Evolutionary conservation across 2,797 vertebrate species (phyloP).

Genomic region (Helarctos malayanus): DNA sequence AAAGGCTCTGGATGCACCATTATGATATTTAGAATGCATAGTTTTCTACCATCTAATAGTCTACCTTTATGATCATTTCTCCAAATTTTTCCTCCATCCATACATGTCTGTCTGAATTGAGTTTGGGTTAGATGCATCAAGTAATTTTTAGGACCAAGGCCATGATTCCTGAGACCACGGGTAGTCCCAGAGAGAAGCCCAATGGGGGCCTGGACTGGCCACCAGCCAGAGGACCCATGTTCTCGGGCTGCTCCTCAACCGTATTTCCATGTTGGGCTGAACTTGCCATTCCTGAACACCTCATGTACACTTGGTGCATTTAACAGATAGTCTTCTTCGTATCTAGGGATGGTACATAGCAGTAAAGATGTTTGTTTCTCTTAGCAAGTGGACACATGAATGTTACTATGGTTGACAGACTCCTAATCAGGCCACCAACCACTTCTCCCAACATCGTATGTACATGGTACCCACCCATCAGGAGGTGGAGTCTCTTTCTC

Average conservation of each 20-base stretch:
- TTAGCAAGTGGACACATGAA: background rate
- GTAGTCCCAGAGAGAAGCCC: background rate
- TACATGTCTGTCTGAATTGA: background rate
- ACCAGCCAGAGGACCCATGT: background rate
- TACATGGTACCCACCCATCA: background rate
- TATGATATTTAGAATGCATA: background rate
- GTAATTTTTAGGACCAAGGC: background rate
- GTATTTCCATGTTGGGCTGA: background rate
- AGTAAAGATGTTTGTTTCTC: conserved; percentile 10
- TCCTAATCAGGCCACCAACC: background rate
- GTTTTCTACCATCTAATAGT: background rate
- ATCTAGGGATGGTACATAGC: background rate
- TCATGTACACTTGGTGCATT: background rate
- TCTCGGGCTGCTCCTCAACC: background rate
- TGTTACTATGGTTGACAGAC: background rate
- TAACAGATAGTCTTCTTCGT: background rate
- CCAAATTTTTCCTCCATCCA: background rate
- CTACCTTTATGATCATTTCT: background rate
- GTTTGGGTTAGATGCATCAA: conserved; percentile 6
- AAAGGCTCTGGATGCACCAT: background rate
- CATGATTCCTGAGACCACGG: background rate
- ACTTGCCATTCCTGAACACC: background rate
- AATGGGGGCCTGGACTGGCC: background rate
- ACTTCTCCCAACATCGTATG: background rate
- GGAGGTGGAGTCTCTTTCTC: background rate